phyloP scores from a whole-genome alignment of 2,888 invertebrate species.

The Drosophila parthenogenetica region DNA sequence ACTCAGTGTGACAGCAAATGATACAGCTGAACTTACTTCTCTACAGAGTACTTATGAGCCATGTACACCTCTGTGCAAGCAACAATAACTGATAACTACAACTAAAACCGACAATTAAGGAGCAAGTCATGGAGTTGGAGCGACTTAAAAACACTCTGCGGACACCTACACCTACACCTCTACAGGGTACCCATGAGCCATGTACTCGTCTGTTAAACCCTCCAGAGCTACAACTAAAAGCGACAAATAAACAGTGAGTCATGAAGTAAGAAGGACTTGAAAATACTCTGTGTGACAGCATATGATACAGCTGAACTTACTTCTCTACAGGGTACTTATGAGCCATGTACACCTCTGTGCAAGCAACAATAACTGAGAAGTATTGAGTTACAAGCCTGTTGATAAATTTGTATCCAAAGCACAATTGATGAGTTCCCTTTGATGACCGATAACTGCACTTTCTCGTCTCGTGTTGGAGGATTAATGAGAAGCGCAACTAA shows the following conservation, averaged over 20 bases:
- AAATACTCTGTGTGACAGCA: not conserved
- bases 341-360: slow-evolving; percentile 37
- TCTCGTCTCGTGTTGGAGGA: slow-evolving; percentile 1
- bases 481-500: slow-evolving; percentile 13
- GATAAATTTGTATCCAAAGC: slow-evolving; percentile 33
- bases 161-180: no score
- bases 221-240: slow-evolving; percentile 37
- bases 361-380: slow-evolving; percentile 51
- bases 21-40: no score
- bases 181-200: no score
- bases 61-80: slow-evolving; percentile 41
- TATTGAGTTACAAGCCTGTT: slow-evolving; percentile 47
- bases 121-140: no score
- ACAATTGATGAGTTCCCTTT: slow-evolving; percentile 5
- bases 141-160: not conserved
- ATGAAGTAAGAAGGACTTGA: not conserved
- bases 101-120: slow-evolving; percentile 3
- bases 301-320: not conserved
- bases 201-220: no score
- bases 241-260: not conserved
- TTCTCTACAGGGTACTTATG: not conserved
- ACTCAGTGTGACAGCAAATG: no score
- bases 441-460: slow-evolving; percentile 15
- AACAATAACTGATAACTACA: slow-evolving; percentile 53
- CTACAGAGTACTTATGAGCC: not conserved